Evolutionary conservation across 2,113 vertebrate species (phyloP).

Genomic region (Notarius quadriscutis): DNA sequence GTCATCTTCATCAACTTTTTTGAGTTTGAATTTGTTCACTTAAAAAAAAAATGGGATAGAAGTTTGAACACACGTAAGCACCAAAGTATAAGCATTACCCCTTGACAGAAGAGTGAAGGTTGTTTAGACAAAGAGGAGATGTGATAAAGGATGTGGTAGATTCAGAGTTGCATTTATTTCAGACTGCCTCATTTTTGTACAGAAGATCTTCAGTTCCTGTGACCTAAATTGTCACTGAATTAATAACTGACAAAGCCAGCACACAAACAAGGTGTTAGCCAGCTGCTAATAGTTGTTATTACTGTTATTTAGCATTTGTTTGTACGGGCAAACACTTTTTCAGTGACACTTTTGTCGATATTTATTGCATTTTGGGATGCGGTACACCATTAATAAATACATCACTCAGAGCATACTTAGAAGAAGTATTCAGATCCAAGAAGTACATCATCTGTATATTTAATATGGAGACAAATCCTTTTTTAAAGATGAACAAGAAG

Average conservation of each 20-base stretch:
- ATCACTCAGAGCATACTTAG: not conserved
- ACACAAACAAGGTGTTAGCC: not conserved
- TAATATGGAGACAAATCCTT: not conserved
- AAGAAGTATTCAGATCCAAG: not conserved
- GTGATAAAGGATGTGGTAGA: not conserved
- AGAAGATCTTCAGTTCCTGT: not conserved
- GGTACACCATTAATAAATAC: not conserved
- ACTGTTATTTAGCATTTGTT: not conserved
- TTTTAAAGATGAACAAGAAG: not conserved
- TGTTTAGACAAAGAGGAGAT: not conserved
- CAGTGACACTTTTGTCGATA: not conserved
- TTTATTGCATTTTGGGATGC: not conserved
- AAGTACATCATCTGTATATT: not conserved
- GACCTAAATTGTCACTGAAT: not conserved
- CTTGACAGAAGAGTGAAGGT: not conserved
- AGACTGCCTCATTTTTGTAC: not conserved
- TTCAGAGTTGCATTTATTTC: not conserved
- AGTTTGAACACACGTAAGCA: not conserved
- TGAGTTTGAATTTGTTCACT: not conserved
- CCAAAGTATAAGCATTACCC: not conserved
- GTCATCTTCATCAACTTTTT: not conserved
- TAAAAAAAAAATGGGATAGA: not conserved
- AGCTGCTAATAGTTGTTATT: not conserved
- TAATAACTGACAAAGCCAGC: not conserved
- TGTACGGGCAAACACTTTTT: not conserved